These are phyloP conservation scores for Sphinx pinastri DNA, from an alignment of 2,888 invertebrate species.

Conservation along the genomic window DNA sequence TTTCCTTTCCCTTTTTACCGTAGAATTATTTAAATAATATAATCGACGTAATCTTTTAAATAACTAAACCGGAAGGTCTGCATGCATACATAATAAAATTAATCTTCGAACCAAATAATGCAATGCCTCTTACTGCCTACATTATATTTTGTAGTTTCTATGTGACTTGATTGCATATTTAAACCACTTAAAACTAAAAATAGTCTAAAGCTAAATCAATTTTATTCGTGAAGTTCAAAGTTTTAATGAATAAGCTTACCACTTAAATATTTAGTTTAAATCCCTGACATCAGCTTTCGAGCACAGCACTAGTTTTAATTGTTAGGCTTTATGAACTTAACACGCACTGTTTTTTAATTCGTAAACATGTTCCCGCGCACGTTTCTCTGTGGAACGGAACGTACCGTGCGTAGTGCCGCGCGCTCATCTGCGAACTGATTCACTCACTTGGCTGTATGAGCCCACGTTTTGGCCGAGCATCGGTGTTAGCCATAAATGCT, in stretches of 20 bases:
- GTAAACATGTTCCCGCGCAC: slow-evolving; percentile 58
- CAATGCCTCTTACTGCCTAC: not conserved
- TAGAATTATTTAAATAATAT: not conserved
- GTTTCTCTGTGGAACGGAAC: slow-evolving; percentile 43
- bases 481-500: slow-evolving; percentile 15
- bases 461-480: slow-evolving; percentile 20
- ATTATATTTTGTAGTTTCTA: not conserved
- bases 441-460: slow-evolving; percentile 20
- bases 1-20: slow-evolving; percentile 5
- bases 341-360: slow-evolving; percentile 48
- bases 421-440: slow-evolving; percentile 69
- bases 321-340: slow-evolving; percentile 46
- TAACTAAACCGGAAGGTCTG: not conserved
- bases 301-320: slow-evolving; percentile 48
- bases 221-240: slow-evolving; percentile 41
- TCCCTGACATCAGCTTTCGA: slow-evolving; percentile 51
- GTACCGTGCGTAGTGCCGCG: slow-evolving; percentile 56
- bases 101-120: slow-evolving; percentile 1
- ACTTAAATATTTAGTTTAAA: slow-evolving; percentile 52
- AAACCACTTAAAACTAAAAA: slow-evolving; percentile 41
- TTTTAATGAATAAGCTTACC: slow-evolving; percentile 58
- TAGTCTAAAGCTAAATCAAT: slow-evolving; percentile 48
- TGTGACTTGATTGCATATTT: not conserved
- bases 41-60: not conserved
- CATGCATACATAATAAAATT: slow-evolving; percentile 13